These are phyloP conservation scores for Neolamprologus sp. DNA, from an alignment of 2,113 vertebrate species.

Conservation along the genomic window DNA sequence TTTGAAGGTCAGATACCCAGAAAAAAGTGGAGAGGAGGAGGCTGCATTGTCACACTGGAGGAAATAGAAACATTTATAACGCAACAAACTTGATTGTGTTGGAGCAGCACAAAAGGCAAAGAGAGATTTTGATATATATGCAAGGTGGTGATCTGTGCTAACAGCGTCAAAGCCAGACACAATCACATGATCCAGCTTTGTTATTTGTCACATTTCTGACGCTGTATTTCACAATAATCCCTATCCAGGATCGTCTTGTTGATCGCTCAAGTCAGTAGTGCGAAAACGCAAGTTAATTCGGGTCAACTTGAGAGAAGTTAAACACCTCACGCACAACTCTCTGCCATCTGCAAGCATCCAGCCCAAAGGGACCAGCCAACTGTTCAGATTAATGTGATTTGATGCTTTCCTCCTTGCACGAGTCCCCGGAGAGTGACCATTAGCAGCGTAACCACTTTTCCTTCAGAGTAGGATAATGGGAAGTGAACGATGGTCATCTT, in stretches of 20 bases:
- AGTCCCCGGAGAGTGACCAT: slow-evolving; percentile 23
- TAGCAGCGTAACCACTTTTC: background rate
- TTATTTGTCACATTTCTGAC: background rate
- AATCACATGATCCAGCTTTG: background rate
- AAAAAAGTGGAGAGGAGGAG: background rate
- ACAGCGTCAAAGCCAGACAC: background rate
- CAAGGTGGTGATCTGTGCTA: background rate
- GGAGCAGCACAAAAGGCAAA: background rate
- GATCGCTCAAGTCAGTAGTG: background rate
- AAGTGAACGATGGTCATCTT: background rate
- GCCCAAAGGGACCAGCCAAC: slow-evolving; percentile 35
- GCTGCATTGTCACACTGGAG: background rate
- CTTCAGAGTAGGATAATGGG: background rate
- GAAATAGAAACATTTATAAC: background rate
- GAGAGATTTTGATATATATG: background rate
- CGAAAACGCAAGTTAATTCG: slow-evolving; percentile 24
- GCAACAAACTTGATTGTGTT: background rate
- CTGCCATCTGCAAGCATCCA: slow-evolving; percentile 47
- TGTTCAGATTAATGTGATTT: slow-evolving; percentile 44
- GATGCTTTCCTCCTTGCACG: slow-evolving; percentile 11
- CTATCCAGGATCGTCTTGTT: background rate
- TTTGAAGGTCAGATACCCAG: slow-evolving; percentile 36
- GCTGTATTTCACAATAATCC: background rate
- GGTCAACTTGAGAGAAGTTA: slow-evolving; percentile 34
- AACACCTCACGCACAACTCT: slow-evolving; percentile 30